Base-by-base conservation (phyloP, 1,140 invertebrate species). In the Drosophila repleta region DNA sequence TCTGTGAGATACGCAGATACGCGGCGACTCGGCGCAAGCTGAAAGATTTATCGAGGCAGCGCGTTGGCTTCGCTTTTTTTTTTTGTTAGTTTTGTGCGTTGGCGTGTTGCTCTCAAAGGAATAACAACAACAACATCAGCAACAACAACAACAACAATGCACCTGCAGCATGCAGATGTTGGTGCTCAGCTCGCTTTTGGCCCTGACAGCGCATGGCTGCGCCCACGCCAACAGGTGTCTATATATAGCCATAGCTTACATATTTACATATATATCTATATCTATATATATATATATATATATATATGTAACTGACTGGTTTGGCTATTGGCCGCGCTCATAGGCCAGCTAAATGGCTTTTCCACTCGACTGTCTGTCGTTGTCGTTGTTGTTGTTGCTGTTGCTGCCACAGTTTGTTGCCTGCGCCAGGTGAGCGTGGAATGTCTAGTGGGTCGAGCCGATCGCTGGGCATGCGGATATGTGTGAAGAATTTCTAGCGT, bases 151-250 rank as follows among this genome's bases (percentile, higher is more conserved):
- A 69, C 58, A 39, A 57, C 51, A 56, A 24, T 56, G 61, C 67
- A 70, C 60, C 67, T 70, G 67, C 67, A 64, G 10, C 26, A 20
- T 60, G 64, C 56, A 60, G 64, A 51, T 35, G 62, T 37, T 39
- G 45, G 11, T 43, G 41, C 49, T 18, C 17, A 21, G 26, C 49
- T 52, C 5, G 51, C 32, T 51, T 48, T 37, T 66, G 61, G 61
- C 67, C 52, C 51, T 69, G 66, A 69, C 58, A 69, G 65, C 68
- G 68, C 35, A 39, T 53, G 32, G 52, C 11, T 1, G 18, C 69
- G 41, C 56, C 63, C 56, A 72, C 56, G 24, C 52, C 15, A 65
- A 65, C 51, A 70, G 52, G 43, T 41, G 32, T 26, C 65, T 61
- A 52, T 52, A 45, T 61, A 52, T 68, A 45, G 39, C 6, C 39